Percentiles rank a stretch among this genome's conserved stretches.
Conservation (phyloP, 2,888 invertebrate genomes). For the Plebejus argus region DNA sequence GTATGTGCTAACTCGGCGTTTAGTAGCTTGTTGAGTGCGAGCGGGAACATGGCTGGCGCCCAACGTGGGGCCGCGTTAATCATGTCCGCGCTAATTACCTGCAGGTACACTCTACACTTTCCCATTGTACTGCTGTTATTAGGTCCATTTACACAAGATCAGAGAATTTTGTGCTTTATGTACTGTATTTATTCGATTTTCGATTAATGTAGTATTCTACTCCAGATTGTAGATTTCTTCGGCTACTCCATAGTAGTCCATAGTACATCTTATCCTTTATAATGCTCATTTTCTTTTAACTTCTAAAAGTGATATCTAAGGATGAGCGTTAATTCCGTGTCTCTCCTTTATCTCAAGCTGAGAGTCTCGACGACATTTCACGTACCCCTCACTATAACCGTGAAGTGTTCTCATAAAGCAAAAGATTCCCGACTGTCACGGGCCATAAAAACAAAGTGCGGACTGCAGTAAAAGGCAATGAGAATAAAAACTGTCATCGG, state of each 20-base stretch:
- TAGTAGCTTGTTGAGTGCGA: conserved; percentile 37
- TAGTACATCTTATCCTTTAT: not conserved
- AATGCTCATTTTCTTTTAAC: not conserved
- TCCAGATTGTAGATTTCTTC: not conserved
- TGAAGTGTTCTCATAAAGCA: conserved; percentile 22
- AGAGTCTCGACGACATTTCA: not conserved
- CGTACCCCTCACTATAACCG: conserved; percentile 16
- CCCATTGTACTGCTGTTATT: not conserved
- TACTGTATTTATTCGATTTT: not conserved
- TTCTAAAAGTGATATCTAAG: not conserved
- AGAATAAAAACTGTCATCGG: conserved; percentile 28
- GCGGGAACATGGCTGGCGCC: conserved; percentile 4
- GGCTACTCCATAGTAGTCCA: not conserved
- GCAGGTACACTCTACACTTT: not conserved
- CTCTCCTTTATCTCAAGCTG: not conserved
- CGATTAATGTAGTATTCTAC: not conserved
- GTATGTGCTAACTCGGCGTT: conserved; percentile 31
- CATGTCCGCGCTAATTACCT: conserved; percentile 12
- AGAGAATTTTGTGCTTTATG: not conserved
- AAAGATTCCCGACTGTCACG: conserved; percentile 8
- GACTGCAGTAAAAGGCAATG: conserved; percentile 6
- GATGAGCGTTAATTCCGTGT: not conserved
- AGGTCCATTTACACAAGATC: not conserved
- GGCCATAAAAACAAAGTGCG: conserved; percentile 25
- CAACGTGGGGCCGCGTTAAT: conserved; percentile 1